Percentiles rank a stretch among this genome's conserved stretches.
These are phyloP conservation scores for Epinotia brunnichana DNA, from an alignment of 2,888 invertebrate genomes.

Conservation along the genomic window DNA sequence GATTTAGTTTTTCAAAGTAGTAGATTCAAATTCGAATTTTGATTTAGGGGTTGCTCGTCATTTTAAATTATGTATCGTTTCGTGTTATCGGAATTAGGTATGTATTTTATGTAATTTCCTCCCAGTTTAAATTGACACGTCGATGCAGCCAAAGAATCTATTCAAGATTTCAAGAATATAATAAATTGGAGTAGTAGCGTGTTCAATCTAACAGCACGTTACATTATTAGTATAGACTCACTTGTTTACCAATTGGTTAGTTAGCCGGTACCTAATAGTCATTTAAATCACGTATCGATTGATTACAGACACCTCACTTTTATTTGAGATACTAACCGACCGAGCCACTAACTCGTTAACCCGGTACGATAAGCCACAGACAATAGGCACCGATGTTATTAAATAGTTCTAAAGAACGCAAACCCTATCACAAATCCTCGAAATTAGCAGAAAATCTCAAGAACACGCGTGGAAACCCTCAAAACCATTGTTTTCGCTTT, in stretches of 20 bases:
- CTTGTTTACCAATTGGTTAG: too few species aligned
- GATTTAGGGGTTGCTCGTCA: slow-evolving; percentile 10
- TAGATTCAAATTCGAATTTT: slow-evolving; percentile 25
- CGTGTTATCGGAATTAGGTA: background rate
- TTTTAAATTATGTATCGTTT: background rate
- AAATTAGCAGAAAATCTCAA: slow-evolving; percentile 40
- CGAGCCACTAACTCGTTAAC: slow-evolving; percentile 5
- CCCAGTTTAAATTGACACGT: background rate
- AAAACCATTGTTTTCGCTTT: slow-evolving; percentile 36
- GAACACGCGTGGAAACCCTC: slow-evolving; percentile 35
- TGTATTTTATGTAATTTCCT: background rate
- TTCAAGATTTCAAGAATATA: too few species aligned
- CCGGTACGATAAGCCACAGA: background rate
- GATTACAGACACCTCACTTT: background rate
- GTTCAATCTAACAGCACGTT: too few species aligned
- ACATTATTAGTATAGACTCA: too few species aligned
- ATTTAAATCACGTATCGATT: background rate
- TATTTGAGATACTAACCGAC: background rate
- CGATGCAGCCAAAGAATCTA: background rate
- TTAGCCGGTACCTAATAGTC: too few species aligned
- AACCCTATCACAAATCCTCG: slow-evolving; percentile 20
- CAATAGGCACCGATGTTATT: background rate
- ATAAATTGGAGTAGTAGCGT: too few species aligned
- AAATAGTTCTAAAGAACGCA: slow-evolving; percentile 9
- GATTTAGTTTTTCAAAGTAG: slow-evolving; percentile 34